Conservation (phyloP, 2,113 vertebrate genomes). For the Cololabis saira region DNA sequence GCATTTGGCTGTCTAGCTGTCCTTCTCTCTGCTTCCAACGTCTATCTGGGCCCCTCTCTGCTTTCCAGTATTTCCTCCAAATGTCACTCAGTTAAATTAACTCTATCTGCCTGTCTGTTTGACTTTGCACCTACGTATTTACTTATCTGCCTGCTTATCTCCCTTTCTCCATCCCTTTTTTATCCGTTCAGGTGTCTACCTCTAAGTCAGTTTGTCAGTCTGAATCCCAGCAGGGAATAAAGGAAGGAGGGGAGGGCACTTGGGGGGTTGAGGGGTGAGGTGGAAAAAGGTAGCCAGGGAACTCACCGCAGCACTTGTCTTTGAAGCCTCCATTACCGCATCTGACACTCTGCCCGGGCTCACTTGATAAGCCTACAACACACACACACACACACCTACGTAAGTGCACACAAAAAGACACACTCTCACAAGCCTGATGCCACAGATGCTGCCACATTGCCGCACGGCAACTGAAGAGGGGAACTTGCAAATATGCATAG, state of each 20-base stretch:
- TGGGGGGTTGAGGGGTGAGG: constrained; percentile 22
- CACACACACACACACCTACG: constrained; percentile 79
- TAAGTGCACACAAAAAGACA: constrained; percentile 64
- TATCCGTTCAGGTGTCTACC: constrained; percentile 43
- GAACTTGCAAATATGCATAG: constrained; percentile 1
- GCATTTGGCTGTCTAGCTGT: constrained; percentile 40
- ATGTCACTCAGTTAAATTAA: constrained; percentile 35
- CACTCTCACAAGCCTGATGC: constrained; percentile 56
- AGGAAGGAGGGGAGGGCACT: neutral
- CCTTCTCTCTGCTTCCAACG: constrained; percentile 3
- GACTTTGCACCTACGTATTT: constrained; percentile 44
- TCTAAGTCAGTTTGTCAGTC: constrained; percentile 38
- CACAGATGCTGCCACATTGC: constrained; percentile 34
- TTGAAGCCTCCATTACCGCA: constrained; percentile 86
- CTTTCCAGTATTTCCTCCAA: constrained; percentile 20
- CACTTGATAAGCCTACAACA: constrained; percentile 86
- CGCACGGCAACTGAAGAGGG: constrained; percentile 23
- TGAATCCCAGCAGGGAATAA: constrained; percentile 16
- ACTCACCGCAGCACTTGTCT: constrained; percentile 86
- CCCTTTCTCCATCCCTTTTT: constrained; percentile 23
- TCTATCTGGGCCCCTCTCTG: constrained; percentile 16
- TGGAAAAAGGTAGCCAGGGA: constrained; percentile 72
- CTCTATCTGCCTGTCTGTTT: constrained; percentile 36
- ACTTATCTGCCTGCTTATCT: constrained; percentile 46
- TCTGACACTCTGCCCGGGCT: constrained; percentile 86